phyloP scores from a whole-genome alignment of 2,797 vertebrate species.

The Danio aesculapii region DNA sequence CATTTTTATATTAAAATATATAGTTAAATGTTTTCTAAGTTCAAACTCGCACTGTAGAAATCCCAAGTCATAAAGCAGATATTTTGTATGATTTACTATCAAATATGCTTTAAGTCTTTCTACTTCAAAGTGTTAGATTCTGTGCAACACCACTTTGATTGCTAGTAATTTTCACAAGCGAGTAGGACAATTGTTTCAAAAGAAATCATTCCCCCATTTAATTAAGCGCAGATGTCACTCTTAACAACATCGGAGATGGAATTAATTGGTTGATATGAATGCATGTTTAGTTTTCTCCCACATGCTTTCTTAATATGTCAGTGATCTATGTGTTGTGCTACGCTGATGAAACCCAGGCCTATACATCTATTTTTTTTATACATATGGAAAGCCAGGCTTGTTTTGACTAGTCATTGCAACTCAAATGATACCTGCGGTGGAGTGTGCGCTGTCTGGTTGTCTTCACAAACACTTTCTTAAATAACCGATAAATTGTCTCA shows the following conservation, averaged over 20 bases:
- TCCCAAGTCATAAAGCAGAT: no score
- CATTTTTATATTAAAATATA: no score
- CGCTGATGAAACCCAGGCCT: neutral
- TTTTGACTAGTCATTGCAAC: neutral
- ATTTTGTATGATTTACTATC: no score
- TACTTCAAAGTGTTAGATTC: no score
- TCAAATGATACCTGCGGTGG: neutral
- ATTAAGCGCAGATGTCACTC: neutral
- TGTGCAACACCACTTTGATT: no score
- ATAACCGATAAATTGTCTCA: neutral
- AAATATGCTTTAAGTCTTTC: no score
- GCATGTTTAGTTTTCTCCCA: neutral
- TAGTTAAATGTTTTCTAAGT: no score
- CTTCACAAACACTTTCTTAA: slow-evolving; percentile 32
- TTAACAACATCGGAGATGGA: neutral
- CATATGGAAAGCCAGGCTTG: neutral
- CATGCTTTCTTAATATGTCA: neutral
- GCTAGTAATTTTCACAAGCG: no score
- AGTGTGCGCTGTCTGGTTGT: neutral
- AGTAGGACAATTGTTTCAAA: no score
- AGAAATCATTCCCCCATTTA: no score
- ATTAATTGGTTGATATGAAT: neutral
- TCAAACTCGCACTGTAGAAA: no score
- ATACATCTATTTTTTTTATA: neutral
- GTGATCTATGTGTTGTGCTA: neutral